Percentiles rank a stretch among this genome's conserved stretches.
Conservation (phyloP, 2,888 invertebrate species). For the Apodemia duryi region DNA sequence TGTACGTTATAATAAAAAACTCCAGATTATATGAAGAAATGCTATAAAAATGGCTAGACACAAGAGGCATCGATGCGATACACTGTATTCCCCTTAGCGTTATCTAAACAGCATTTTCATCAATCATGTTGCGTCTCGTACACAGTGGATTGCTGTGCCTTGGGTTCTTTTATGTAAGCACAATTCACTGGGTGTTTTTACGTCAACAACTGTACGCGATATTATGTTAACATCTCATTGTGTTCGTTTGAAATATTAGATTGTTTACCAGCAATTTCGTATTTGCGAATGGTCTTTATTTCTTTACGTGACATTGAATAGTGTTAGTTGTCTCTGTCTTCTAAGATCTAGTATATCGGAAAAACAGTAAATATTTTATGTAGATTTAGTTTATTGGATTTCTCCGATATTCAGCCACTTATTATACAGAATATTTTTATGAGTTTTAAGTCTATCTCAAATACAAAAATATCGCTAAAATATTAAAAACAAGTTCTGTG, state of each 20-base stretch:
- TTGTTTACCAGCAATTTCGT: slow-evolving; percentile 18
- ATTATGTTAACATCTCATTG: slow-evolving; percentile 23
- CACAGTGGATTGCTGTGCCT: slow-evolving; percentile 33
- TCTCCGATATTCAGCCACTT: too few species aligned
- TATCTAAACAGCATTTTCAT: slow-evolving; percentile 40
- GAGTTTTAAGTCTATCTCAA: too few species aligned
- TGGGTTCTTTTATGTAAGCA: slow-evolving; percentile 39
- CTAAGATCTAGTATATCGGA: background rate
- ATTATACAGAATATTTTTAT: too few species aligned
- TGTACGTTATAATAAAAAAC: background rate
- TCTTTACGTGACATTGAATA: background rate
- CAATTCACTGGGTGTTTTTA: slow-evolving; percentile 38
- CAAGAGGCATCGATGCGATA: slow-evolving; percentile 8
- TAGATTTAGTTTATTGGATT: slow-evolving; percentile 4
- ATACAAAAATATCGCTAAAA: too few species aligned
- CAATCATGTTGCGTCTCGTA: slow-evolving; percentile 39
- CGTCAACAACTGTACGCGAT: slow-evolving; percentile 23
- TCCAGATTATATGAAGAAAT: background rate
- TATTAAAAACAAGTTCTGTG: too few species aligned
- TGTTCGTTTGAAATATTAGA: slow-evolving; percentile 22
- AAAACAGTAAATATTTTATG: slow-evolving; percentile 8
- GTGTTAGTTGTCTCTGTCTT: background rate
- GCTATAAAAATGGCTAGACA: background rate
- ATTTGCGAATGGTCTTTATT: slow-evolving; percentile 3
- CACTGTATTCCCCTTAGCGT: slow-evolving; percentile 14